A percentile compares a stretch with the other conserved stretches of the same genome.
Evolutionary conservation across 1,140 invertebrate species (phyloP).

Genomic region (Drosophila triauraria): DNA sequence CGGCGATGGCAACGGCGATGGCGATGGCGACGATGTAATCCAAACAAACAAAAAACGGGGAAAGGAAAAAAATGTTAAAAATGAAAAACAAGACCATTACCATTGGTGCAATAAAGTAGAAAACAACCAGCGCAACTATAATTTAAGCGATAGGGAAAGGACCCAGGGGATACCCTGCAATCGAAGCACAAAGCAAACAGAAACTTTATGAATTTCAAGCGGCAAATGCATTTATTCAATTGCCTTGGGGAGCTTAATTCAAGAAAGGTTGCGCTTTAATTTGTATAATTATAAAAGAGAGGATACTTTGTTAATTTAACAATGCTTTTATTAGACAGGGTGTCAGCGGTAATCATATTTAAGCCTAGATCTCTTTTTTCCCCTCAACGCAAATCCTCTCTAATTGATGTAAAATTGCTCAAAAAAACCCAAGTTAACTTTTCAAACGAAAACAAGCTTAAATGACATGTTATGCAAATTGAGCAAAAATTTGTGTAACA

Average conservation of each 20-base stretch:
- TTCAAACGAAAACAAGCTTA: background rate
- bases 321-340: no score
- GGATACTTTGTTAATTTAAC: no score
- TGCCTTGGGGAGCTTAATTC: background rate
- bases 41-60: slow-evolving; percentile 49
- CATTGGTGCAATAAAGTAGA: slow-evolving; percentile 82
- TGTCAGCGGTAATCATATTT: background rate
- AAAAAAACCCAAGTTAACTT: background rate
- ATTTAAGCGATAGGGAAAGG: slow-evolving; percentile 13
- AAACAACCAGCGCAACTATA: slow-evolving; percentile 64
- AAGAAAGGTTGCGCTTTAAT: background rate
- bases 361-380: background rate
- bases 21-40: slow-evolving; percentile 65
- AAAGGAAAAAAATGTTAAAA: slow-evolving; percentile 53
- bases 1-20: slow-evolving; percentile 1
- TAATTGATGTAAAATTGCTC: background rate
- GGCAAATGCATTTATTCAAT: background rate
- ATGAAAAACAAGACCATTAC: slow-evolving; percentile 82
- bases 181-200: background rate
- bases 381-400: background rate
- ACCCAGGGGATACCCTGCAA: slow-evolving; percentile 44
- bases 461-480: slow-evolving; percentile 3
- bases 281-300: background rate
- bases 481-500: no score
- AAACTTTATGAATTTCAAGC: background rate